Evolutionary conservation across 1,140 invertebrate genomes (phyloP), one percentile per base, ranked within the genome.

Genomic region (Gryon sp.): DNA sequence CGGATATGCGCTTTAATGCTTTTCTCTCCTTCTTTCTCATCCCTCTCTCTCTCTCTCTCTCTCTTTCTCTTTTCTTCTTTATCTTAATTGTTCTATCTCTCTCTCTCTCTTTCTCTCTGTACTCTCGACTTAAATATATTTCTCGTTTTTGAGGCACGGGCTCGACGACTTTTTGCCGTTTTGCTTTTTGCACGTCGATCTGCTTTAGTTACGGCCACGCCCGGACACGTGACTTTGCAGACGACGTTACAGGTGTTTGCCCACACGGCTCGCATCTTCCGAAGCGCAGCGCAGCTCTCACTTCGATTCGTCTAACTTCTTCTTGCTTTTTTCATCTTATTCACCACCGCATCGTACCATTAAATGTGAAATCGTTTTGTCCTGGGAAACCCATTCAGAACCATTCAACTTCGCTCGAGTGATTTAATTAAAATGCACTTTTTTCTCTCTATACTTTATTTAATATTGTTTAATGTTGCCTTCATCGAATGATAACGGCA

Each of bases 231-330:
- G 85, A 86, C 83, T 72, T 68, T 74, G 52, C 48, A 34, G 66
- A 70, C 65, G 62, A 69, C 74, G 82, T 84, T 86, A 86, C 83
- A 84, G 84, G 83, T 86, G 85, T 84, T 85, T 79, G 80, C 76
- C 75, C 72, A 79, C 81, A 66, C 62, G 76, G 43, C 32, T 80
- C 76, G 63, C 76, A 79, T 81, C 73, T 77, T 75, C 78, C n/a
- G n/a, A n/a, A n/a, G n/a, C n/a, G n/a, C n/a, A 70, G 53, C 65
- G 57, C 55, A 62, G 66, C 70, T 78, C 76, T 59, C 68, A 66
- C 68, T 73, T 65, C 66, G 53, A 72, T 73, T 57, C 65, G 60
- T 68, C 65, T 65, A n/a, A 53, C 73, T 76, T 78, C 72, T 40
- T 73, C 53, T 45, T 65, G n/a, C 45, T 46, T 57, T 34, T 53